Percentiles rank a stretch among this genome's conserved stretches.
Conservation (phyloP, 2,888 invertebrate genomes). For the Tiliacea citrago region DNA sequence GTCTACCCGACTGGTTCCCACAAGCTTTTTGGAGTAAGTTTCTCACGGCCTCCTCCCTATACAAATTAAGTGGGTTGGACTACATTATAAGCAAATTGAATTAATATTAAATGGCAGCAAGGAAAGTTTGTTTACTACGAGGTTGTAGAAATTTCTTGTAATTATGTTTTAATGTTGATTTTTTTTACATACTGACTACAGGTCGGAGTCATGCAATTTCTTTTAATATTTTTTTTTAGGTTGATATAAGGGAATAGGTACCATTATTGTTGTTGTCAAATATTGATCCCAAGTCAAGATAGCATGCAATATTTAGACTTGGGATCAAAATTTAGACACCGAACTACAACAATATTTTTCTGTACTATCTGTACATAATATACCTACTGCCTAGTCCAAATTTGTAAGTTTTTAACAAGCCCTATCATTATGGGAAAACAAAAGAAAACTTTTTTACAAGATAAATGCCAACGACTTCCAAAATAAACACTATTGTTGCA, state of each 20-base stretch:
- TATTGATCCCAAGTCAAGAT: no score
- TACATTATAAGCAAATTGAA: conserved; percentile 52
- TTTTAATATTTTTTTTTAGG: background rate
- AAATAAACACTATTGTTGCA: no score
- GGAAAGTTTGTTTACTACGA: conserved; percentile 31
- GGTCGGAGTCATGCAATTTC: background rate
- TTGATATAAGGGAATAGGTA: no score
- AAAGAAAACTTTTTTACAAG: no score
- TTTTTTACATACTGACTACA: background rate
- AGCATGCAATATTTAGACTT: no score
- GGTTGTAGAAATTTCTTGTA: background rate
- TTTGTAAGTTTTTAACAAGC: background rate
- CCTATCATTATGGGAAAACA: background rate
- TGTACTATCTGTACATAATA: background rate
- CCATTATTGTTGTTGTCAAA: no score
- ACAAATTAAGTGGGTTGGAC: conserved; percentile 46
- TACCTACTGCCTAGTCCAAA: background rate
- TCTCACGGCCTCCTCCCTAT: conserved; percentile 57
- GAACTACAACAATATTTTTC: background rate
- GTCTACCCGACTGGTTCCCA: conserved; percentile 66
- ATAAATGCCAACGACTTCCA: no score
- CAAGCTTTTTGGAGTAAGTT: conserved; percentile 60
- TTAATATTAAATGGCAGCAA: conserved; percentile 43
- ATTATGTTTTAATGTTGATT: no score
- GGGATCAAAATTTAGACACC: no score